Evolutionary conservation across 1,140 invertebrate species (phyloP).

Genomic region (Diorhabda carinulata): DNA sequence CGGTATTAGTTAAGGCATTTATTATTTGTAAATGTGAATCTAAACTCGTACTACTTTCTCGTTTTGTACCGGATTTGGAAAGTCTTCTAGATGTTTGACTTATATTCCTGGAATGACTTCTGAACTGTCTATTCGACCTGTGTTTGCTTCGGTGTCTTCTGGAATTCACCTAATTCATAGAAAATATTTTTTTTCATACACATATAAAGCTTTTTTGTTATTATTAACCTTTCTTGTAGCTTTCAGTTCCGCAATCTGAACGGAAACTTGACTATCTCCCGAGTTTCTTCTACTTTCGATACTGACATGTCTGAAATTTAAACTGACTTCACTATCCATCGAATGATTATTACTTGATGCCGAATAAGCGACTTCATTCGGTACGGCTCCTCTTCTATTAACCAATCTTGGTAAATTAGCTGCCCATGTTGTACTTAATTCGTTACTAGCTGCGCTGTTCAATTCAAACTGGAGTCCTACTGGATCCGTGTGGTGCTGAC

Average conservation of each 20-base stretch:
- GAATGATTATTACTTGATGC: constrained; percentile 59
- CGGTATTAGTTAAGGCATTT: constrained; percentile 50
- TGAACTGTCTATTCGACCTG: constrained; percentile 27
- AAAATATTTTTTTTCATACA: neutral
- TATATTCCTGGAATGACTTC: constrained; percentile 32
- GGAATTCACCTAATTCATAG: constrained; percentile 30
- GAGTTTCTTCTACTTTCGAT: constrained; percentile 80
- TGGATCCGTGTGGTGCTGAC: constrained; percentile 84
- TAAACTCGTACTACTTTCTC: constrained; percentile 73
- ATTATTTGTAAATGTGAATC: constrained; percentile 68
- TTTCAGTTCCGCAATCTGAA: constrained; percentile 76
- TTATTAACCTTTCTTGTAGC: constrained; percentile 56
- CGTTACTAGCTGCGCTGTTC: constrained; percentile 71
- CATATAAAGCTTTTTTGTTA: constrained; percentile 13
- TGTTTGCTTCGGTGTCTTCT: constrained; percentile 27
- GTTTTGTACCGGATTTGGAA: constrained; percentile 51
- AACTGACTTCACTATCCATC: constrained; percentile 75
- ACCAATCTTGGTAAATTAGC: constrained; percentile 83
- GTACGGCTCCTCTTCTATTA: constrained; percentile 72
- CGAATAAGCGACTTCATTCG: constrained; percentile 56
- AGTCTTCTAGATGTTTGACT: constrained; percentile 42
- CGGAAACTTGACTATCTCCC: constrained; percentile 77
- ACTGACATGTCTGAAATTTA: constrained; percentile 71
- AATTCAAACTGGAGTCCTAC: constrained; percentile 83
- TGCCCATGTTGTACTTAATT: constrained; percentile 80